Base-by-base conservation (phyloP, 2,888 invertebrate species). In the Drosophila gaucha region DNA sequence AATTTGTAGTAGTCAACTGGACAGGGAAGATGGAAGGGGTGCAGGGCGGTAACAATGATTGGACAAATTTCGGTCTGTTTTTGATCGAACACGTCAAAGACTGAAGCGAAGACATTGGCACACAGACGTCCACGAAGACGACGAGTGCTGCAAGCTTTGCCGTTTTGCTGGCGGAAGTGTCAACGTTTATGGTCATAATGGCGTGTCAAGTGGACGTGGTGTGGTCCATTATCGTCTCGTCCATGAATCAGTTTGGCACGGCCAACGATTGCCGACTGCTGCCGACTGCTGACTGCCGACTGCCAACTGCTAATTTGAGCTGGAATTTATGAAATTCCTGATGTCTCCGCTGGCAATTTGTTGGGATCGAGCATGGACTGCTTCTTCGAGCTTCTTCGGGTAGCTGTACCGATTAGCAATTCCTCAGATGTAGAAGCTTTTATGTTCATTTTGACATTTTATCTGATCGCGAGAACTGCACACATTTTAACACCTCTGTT, bases 401-500 rank as follows among this genome's bases (percentile, higher is more conserved):
- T 6, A 20, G 46, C 30, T 14, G 41, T 65, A 78, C 59, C 84
- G 87, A 86, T 87, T 80, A 87, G 80, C 83, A 82, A 86, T 89
- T 89, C 89, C 84, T 90, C 82, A 86, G 89, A 86, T 86, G 85
- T 88, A 89, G 85, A 89, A 87, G 86, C 89, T 90, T 89, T 89
- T 89, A 89, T 89, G 89, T 89, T 89, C 89, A 80, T 89, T 89
- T 89, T 89, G 89, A 89, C 89, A 89, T 89, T 89, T 89, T 88
- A 89, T 86, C 89, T 86, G 85, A 86, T 88, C 89, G 85, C 85
- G 80, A 86, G 89, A 86, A 86, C 85, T 88, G 89, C 88, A 89
- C 89, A 86, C 89, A 88, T 88, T 89, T 89, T 88, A 87, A 86
- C 85, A 86, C 85, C 88, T 88, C 69, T 33, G 20, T 67, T 58